These are phyloP conservation scores for Fragum fragum DNA, from an alignment of 2,888 invertebrate species.

Conservation along the genomic window DNA sequence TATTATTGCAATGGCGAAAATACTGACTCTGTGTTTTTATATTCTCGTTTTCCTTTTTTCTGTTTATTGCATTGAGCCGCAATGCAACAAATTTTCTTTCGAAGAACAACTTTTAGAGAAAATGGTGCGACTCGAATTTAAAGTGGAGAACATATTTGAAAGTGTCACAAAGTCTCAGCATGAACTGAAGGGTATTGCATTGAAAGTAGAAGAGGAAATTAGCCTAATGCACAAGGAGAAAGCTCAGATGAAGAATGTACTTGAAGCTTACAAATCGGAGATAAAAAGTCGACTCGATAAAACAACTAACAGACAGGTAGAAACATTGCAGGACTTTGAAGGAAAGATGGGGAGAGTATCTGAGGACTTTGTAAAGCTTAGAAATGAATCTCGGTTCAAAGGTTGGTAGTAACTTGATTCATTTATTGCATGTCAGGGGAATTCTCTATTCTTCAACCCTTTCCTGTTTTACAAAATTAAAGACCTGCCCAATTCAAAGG, in stretches of 20 bases:
- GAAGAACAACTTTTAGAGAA: background rate
- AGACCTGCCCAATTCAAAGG: too few relatives aligned
- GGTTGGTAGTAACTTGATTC: too few relatives aligned
- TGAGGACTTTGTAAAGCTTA: background rate
- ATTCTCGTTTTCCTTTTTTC: background rate
- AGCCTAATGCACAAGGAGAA: background rate
- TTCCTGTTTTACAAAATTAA: too few relatives aligned
- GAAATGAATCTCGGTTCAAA: background rate
- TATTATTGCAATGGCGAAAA: background rate
- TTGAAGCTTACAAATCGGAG: background rate
- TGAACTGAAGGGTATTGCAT: background rate
- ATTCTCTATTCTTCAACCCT: too few relatives aligned
- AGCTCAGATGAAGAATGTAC: background rate
- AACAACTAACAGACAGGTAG: background rate
- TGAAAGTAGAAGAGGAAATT: background rate
- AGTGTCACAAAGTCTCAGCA: background rate
- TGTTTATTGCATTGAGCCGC: background rate
- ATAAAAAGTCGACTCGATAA: background rate
- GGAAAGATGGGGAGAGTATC: background rate
- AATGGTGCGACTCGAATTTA: background rate
- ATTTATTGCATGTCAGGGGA: too few relatives aligned
- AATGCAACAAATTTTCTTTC: conserved; percentile 6
- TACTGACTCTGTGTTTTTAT: background rate
- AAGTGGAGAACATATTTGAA: background rate
- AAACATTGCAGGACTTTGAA: conserved; percentile 1